These are phyloP conservation scores for Hypothenemus hampei DNA, from an alignment of 1,140 invertebrate species.

Conservation along the genomic window DNA sequence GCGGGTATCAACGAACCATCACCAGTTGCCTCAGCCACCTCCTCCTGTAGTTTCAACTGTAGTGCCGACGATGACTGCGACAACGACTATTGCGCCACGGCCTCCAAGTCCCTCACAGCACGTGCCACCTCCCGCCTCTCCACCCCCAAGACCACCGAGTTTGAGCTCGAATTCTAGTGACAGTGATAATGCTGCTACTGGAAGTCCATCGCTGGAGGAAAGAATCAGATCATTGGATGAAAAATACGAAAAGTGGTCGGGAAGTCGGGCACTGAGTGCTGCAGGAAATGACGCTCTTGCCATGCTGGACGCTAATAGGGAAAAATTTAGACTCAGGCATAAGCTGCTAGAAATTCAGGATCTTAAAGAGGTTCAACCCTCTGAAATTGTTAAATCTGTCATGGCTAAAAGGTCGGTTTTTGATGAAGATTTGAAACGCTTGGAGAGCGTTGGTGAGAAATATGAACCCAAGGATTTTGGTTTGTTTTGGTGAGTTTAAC, in stretches of 20 bases:
- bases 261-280: constrained; percentile 53
- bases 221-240: constrained; percentile 80
- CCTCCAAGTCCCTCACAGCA: constrained; percentile 40
- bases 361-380: constrained; percentile 70
- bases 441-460: constrained; percentile 85
- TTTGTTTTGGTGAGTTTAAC: constrained; percentile 34
- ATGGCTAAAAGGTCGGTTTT: constrained; percentile 90
- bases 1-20: constrained; percentile 32
- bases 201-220: constrained; percentile 74
- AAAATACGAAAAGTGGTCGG: constrained; percentile 87
- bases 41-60: too few relatives aligned
- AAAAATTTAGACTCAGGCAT: constrained; percentile 54
- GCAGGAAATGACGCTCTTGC: constrained; percentile 55
- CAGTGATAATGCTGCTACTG: constrained; percentile 50
- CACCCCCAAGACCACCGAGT: constrained; percentile 53
- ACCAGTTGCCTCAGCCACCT: constrained; percentile 4
- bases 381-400: constrained; percentile 89
- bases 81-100: constrained; percentile 29
- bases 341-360: constrained; percentile 56
- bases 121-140: constrained; percentile 55
- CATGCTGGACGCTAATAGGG: constrained; percentile 53
- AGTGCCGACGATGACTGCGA: too few relatives aligned
- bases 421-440: constrained; percentile 89
- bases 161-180: constrained; percentile 58
- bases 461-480: constrained; percentile 70